Evolutionary conservation across 2,113 vertebrate genomes (phyloP).

Genomic region (Callipepla californica): DNA sequence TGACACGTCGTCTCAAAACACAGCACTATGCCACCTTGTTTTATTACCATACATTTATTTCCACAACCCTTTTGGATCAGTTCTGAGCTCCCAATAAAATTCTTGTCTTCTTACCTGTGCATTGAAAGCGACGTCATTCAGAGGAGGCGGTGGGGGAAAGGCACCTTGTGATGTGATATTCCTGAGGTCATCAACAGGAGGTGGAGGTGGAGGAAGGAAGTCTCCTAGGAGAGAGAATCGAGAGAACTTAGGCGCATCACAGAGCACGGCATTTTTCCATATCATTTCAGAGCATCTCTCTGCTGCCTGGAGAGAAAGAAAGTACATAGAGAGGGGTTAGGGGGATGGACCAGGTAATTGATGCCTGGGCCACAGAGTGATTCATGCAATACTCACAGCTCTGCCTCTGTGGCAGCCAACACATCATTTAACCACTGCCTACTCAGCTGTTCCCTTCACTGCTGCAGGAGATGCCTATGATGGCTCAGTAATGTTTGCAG

Average conservation of each 20-base stretch:
- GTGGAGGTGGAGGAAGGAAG: conserved; percentile 82
- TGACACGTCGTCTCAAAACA: conserved; percentile 15
- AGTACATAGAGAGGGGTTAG: too few relatives aligned
- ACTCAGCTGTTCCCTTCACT: neutral
- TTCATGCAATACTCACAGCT: neutral
- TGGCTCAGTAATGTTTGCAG: neutral
- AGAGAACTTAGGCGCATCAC: neutral
- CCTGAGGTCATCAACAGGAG: conserved; percentile 78
- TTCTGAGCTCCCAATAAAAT: neutral
- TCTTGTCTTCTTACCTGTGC: conserved; percentile 69
- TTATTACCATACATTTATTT: neutral
- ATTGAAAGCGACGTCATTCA: conserved; percentile 59
- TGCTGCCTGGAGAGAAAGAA: neutral
- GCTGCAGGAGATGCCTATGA: neutral
- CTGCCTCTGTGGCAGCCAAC: neutral
- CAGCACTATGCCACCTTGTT: neutral
- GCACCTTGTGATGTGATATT: conserved; percentile 69
- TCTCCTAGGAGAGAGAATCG: conserved; percentile 73
- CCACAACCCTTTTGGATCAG: neutral
- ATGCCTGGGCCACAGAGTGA: neutral
- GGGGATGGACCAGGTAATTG: neutral
- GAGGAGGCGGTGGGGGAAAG: conserved; percentile 78
- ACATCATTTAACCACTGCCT: neutral
- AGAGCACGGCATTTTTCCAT: neutral
- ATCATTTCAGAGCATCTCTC: neutral